phyloP scores from a whole-genome alignment of 2,888 invertebrate genomes.

The Leptinotarsa peninsularis region DNA sequence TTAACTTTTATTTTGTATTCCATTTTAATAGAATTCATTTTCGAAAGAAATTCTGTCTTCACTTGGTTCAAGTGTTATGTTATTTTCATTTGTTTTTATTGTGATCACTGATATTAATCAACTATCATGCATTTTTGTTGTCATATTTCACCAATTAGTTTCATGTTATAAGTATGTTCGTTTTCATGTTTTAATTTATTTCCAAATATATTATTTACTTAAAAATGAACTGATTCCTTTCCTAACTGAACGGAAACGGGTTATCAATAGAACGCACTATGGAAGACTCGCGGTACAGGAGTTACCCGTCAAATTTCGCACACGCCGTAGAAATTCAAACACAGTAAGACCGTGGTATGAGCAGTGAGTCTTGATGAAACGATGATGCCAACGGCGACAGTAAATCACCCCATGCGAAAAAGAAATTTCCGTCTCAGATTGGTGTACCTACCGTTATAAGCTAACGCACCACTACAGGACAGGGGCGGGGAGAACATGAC shows the following conservation, averaged over 20 bases:
- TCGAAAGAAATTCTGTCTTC: no score
- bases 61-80: no score
- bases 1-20: no score
- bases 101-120: no score
- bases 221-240: no score
- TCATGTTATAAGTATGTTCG: no score
- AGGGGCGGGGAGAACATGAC: neutral
- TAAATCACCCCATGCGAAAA: conserved; percentile 26
- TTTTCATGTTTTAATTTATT: no score
- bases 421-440: conserved; percentile 25
- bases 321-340: conserved; percentile 11
- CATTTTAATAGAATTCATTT: no score
- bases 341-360: conserved; percentile 5
- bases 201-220: no score
- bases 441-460: conserved; percentile 21
- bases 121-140: no score
- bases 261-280: neutral
- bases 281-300: neutral
- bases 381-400: conserved; percentile 20
- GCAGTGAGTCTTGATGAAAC: conserved; percentile 14
- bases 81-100: no score
- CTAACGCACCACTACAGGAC: neutral
- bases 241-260: neutral
- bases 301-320: neutral
- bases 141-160: no score